Evolutionary conservation across 2,113 vertebrate genomes (phyloP).

Genomic region (Upupa epops): DNA sequence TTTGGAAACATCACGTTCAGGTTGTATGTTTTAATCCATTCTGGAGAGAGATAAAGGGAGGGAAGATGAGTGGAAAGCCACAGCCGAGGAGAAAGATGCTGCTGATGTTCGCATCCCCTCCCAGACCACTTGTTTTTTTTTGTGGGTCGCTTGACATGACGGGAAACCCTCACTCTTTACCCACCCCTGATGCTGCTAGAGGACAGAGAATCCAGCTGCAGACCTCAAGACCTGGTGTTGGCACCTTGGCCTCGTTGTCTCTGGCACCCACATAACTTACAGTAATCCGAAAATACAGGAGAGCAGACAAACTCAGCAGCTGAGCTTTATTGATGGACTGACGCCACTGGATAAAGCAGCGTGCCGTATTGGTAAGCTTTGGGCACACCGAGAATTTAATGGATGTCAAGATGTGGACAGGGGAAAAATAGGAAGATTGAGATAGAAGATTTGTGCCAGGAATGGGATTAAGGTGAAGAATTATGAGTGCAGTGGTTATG

Average conservation of each 20-base stretch:
- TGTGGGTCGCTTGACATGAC: background rate
- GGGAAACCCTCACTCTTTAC: background rate
- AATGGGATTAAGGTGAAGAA: slow-evolving; percentile 38
- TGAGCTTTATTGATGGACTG: slow-evolving; percentile 71
- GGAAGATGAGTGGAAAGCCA: slow-evolving; percentile 5
- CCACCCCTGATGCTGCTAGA: background rate
- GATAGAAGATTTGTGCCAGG: slow-evolving; percentile 47
- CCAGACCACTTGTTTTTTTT: background rate
- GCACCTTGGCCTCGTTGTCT: fast-evolving
- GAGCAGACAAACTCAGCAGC: slow-evolving; percentile 20
- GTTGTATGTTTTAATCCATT: slow-evolving; percentile 30
- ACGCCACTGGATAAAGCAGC: slow-evolving; percentile 19
- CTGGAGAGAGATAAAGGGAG: background rate
- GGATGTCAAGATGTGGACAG: slow-evolving; percentile 57
- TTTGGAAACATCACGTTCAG: slow-evolving; percentile 23
- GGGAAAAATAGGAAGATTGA: slow-evolving; percentile 39
- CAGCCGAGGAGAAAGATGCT: background rate
- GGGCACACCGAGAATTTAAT: slow-evolving; percentile 68
- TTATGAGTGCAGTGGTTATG: background rate
- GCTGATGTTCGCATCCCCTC: background rate
- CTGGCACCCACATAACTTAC: slow-evolving; percentile 38
- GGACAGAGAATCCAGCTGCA: fast-evolving
- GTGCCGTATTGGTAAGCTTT: slow-evolving; percentile 64
- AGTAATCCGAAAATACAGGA: slow-evolving; percentile 2
- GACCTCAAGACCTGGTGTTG: fast-evolving